Base-by-base conservation (phyloP, 2,113 vertebrate genomes). In the Budorcas taxicolor region DNA sequence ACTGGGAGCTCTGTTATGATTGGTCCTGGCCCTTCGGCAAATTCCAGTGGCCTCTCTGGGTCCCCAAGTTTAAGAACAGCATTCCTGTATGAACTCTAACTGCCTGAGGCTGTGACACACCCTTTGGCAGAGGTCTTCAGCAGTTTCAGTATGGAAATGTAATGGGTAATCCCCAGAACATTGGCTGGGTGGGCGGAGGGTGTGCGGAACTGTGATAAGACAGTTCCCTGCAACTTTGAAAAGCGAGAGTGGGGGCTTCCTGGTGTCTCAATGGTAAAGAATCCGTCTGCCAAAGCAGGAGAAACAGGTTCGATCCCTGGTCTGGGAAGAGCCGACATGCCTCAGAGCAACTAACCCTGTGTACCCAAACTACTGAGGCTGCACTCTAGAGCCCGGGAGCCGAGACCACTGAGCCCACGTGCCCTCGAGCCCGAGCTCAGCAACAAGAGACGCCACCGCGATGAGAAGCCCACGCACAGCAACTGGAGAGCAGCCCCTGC, bases 11-110 rank as follows among this genome's bases (percentile, higher is more conserved):
- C 88, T 91, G 50, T 67, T 87, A 60, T 29, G 94, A 87, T 97
- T 97, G 97, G 97, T 94, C 85, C 82, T 97, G 97, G 96, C 95
- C 57, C 67, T 40, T 12, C 88, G 82, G 93, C 91, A 96, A 96
- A 98, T 98, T 96, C 93, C 94, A 93, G 96, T 94, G 97, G 97
- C 67, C 52, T 95, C 60, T 80, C 92, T 76, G 16, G 74, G 89
- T 97, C 96, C 95, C 94, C 23, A 36, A 50, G 86, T 60, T 60
- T 97, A 96, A 62, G 92, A 97, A 91, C 45, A 85, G 85, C 82
- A 95, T 96, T 94, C 88, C 45, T 36, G 36, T 40, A 50, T 89
- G 87, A 67, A 95, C 94, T 71, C n/a, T 91, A 27, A 71, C 60
- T 80, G 90, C 95, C 96, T 83, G 40, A 89, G 81, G 96, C 94